Evolutionary conservation across 53 echinoderm and acorn worm genomes (phyloP), one percentile per base, ranked within the genome.

Genomic region (Zoroaster sp.): DNA sequence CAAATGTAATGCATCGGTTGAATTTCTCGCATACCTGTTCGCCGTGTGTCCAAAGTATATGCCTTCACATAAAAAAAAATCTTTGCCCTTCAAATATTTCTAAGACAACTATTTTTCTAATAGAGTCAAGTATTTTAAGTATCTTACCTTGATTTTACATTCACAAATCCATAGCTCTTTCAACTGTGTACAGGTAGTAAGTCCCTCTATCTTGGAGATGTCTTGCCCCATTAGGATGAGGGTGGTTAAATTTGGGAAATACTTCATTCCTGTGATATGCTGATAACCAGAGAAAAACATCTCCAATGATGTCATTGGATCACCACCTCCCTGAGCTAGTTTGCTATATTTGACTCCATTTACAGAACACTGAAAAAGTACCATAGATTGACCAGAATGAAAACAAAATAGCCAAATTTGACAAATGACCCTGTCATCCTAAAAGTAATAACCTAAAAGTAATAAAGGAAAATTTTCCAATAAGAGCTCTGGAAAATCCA

Each of bases 161-260:
- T 96, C 99, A 86, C 93, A 94, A 41, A 99, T 90, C 99, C 99
- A 99, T n/a, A 96, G 73, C 82, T 99, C 99, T 68, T 83, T 88
- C 42, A 99, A 89, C 71, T 92, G 91, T 37, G 78, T 87, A 25
- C 91, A 92, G 47, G 81, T 40, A 9, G 91, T 70, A 25, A 99
- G 83, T 2, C 94, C 91, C 40, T 86, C 74, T n/a, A 99, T 90
- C 66, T 90, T 85, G 3, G 40, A 54, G 17, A 99, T 93, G 14
- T 94, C 94, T 49, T 96, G 96, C 20, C 94, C 99, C 94, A 99
- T 94, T 68, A 99, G 54, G 42, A 92, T 82, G 14, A 99, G 71
- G 33, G 90, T 86, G 38, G 90, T 93, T 55, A 99, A 70, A 54
- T 96, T 96, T 8, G 93, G 91, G 47, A 99, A 94, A 63, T 88